Conservation (phyloP, 2,888 invertebrate genomes). For the Ennomos quercinarius region DNA sequence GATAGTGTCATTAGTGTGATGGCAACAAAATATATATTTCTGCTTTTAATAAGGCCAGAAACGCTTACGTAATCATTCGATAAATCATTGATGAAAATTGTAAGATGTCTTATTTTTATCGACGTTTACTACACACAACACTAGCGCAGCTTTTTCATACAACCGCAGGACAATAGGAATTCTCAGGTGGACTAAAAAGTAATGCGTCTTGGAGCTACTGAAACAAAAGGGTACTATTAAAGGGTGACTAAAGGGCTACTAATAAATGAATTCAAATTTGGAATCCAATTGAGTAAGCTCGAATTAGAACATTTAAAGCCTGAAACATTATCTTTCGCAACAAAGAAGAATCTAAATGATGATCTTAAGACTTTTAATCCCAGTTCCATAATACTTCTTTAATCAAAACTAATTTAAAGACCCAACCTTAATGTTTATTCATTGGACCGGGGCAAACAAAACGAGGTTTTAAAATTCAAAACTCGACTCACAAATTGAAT, state of each 20-base stretch:
- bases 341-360: background rate
- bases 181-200: slow-evolving; percentile 53
- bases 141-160: slow-evolving; percentile 47
- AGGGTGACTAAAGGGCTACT: too few relatives aligned
- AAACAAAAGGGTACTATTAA: slow-evolving; percentile 44
- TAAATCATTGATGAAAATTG: background rate
- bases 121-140: slow-evolving; percentile 3
- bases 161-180: slow-evolving; percentile 54
- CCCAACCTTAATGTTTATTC: slow-evolving; percentile 44
- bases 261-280: too few relatives aligned
- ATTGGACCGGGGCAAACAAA: slow-evolving; percentile 39
- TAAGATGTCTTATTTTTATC: background rate
- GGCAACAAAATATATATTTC: too few relatives aligned
- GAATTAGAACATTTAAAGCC: too few relatives aligned
- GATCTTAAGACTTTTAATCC: slow-evolving; percentile 3
- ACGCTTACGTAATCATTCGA: too few relatives aligned
- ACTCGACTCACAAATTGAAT: slow-evolving; percentile 48
- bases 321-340: too few relatives aligned
- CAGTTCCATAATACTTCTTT: slow-evolving; percentile 19
- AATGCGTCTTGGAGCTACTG: slow-evolving; percentile 51
- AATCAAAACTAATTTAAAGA: slow-evolving; percentile 39
- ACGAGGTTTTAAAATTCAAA: slow-evolving; percentile 48
- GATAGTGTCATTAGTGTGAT: too few relatives aligned
- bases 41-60: too few relatives aligned
- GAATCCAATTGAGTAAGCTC: too few relatives aligned